Percentiles rank a stretch among this genome's conserved stretches.
These are phyloP conservation scores for Archips xylosteana DNA, from an alignment of 2,888 invertebrate genomes.

Conservation along the genomic window DNA sequence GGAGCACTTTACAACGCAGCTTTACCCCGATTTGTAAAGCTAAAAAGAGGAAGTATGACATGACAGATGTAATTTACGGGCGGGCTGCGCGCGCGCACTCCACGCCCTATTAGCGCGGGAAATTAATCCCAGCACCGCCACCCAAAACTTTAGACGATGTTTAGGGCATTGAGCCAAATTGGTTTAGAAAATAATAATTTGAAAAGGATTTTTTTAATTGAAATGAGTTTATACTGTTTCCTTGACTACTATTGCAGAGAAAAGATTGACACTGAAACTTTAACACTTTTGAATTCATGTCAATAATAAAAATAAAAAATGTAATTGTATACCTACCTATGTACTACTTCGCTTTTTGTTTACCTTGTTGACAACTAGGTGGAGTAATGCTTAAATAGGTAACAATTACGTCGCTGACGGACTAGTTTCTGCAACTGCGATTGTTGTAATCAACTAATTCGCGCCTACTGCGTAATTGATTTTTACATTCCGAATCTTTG, in stretches of 20 bases:
- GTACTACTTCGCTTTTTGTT: no score
- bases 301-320: no score
- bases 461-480: background rate
- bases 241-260: no score
- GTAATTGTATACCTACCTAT: no score
- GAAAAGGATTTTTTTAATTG: background rate
- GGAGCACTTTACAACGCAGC: slow-evolving; percentile 29
- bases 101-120: slow-evolving; percentile 78
- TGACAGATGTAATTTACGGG: slow-evolving; percentile 59
- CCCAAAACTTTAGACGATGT: background rate
- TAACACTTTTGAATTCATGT: background rate
- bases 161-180: background rate
- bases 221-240: background rate
- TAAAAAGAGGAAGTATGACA: slow-evolving; percentile 52
- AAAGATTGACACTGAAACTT: background rate
- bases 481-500: background rate
- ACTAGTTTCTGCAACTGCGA: background rate
- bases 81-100: slow-evolving; percentile 65
- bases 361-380: no score
- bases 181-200: background rate
- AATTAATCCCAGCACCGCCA: slow-evolving; percentile 63
- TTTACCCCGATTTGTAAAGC: slow-evolving; percentile 38
- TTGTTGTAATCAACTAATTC: background rate
- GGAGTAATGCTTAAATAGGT: no score
- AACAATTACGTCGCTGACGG: no score